Evolutionary conservation across 2,113 vertebrate genomes (phyloP).

Genomic region (Labrus mixtus): DNA sequence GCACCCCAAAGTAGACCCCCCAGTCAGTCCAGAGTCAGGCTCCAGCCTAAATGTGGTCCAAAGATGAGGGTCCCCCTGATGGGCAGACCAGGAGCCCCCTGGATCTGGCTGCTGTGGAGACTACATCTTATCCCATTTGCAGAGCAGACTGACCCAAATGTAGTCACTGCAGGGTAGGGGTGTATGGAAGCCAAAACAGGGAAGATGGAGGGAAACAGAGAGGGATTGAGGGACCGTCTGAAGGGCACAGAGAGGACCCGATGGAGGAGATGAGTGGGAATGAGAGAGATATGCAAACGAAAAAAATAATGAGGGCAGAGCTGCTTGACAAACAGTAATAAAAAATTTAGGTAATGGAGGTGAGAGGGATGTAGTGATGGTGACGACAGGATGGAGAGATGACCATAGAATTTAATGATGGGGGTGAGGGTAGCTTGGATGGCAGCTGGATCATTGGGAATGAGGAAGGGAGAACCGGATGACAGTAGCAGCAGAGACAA

Average conservation of each 20-base stretch:
- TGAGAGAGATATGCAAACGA: slow-evolving; percentile 46
- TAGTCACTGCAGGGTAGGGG: slow-evolving; percentile 58
- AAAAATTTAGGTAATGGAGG: slow-evolving; percentile 44
- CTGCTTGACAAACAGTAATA: slow-evolving; percentile 33
- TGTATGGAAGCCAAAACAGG: slow-evolving; percentile 52
- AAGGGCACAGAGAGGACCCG: slow-evolving; percentile 78
- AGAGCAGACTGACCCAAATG: slow-evolving; percentile 79
- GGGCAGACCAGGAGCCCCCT: slow-evolving; percentile 82
- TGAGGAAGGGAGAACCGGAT: slow-evolving; percentile 18
- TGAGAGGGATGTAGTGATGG: slow-evolving; percentile 38
- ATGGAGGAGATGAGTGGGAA: slow-evolving; percentile 44
- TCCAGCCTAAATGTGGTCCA: slow-evolving; percentile 69
- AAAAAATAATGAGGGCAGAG: slow-evolving; percentile 37
- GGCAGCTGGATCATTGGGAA: slow-evolving; percentile 57
- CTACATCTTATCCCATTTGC: slow-evolving; percentile 85
- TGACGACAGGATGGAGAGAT: slow-evolving; percentile 48
- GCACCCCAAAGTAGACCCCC: slow-evolving; percentile 69
- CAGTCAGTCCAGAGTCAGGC: slow-evolving; percentile 70
- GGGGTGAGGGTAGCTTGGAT: slow-evolving; percentile 53
- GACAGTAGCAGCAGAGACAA: slow-evolving; percentile 49
- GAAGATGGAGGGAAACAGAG: slow-evolving; percentile 67
- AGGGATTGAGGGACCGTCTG: slow-evolving; percentile 68
- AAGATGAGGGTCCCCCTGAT: slow-evolving; percentile 65
- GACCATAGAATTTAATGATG: slow-evolving; percentile 39
- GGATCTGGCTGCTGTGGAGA: slow-evolving; percentile 77